Conservation (phyloP, 2,797 vertebrate genomes). For the Heteromormyrus szaboi region DNA sequence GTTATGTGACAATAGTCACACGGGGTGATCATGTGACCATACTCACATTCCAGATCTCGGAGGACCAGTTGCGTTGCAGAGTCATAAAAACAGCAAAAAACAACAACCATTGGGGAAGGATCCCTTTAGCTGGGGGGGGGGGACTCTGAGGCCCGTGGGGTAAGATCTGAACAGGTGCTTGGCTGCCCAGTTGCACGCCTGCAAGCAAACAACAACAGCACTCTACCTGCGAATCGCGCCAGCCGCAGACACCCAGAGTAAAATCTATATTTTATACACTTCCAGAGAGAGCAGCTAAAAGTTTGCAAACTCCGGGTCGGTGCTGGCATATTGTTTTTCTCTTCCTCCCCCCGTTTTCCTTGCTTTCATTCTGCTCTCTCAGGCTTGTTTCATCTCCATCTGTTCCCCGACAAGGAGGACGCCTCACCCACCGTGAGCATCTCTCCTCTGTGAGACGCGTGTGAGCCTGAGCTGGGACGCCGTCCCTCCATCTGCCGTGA, state of each 20-base stretch:
- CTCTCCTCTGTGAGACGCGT: slow-evolving; percentile 57
- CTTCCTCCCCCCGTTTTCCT: slow-evolving; percentile 21
- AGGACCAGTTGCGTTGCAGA: background rate
- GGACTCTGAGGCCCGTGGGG: background rate
- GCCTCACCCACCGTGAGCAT: slow-evolving; percentile 46
- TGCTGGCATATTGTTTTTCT: slow-evolving; percentile 31
- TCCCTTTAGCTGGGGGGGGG: background rate
- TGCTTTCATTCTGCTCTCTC: slow-evolving; percentile 42
- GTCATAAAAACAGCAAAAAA: background rate
- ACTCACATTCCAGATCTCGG: background rate
- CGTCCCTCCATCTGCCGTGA: slow-evolving; percentile 53
- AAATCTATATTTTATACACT: slow-evolving; percentile 49
- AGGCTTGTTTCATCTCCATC: slow-evolving; percentile 54
- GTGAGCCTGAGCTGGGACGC: slow-evolving; percentile 64
- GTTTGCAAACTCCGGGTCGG: slow-evolving; percentile 32
- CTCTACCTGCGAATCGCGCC: slow-evolving; percentile 12
- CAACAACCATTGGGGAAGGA: background rate
- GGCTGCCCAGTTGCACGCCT: background rate
- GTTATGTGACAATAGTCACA: background rate
- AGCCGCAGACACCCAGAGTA: slow-evolving; percentile 22
- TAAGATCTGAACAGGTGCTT: background rate
- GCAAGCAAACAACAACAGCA: slow-evolving; percentile 24
- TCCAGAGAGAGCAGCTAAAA: slow-evolving; percentile 33
- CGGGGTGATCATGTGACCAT: background rate
- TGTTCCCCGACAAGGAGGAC: slow-evolving; percentile 50